Base-by-base conservation (phyloP, 2,113 vertebrate genomes). In the Antennarius striatus region DNA sequence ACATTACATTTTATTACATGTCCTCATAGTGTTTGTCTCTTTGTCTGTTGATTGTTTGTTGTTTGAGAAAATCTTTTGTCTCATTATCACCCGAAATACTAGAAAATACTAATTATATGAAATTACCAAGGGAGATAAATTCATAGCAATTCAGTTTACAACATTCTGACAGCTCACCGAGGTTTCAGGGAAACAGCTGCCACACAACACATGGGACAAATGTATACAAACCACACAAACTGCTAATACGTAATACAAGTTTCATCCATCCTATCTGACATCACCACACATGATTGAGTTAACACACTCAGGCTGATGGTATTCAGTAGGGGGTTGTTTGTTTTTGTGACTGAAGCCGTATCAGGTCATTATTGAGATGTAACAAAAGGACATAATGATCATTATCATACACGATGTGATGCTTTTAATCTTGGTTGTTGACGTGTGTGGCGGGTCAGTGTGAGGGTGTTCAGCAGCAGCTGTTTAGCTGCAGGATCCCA, bases 401-500 rank as follows among this genome's bases (percentile, higher is more conserved):
- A 12, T 3, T 14, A 15, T 15, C 13, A 15, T 17, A 43, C 32
- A 42, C 39, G 10, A 46, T 55, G 29, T 50, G 3, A 15, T 11
- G 36, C 40, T 56, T 66, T 73, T 45, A 6, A 59, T 56, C 39
- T 76, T 56, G 49, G 56, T 58, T 22, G 56, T 56, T 4, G 32
- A 65, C 78, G 52, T 15, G 13, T 58, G 56, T 32, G 1, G 15
- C 13, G 58, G 47, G 56, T 71, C 46, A 52, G 17, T 58, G 32
- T 28, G 49, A 55, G 63, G 11, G 7, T 49, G 52, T 28, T 14
- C 42, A 48, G 63, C 55, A 43, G 75, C 84, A 86, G 82, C 77
- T 88, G 36, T 52, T 6, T 16, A 59, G 47, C 65, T 50, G 64
- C 62, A 15, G 8, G 54, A 51, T 48, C 61, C 52, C 1, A 13